phyloP scores from a whole-genome alignment of 92 coral and sea anemone species.

The Parazoanthus swiftii region DNA sequence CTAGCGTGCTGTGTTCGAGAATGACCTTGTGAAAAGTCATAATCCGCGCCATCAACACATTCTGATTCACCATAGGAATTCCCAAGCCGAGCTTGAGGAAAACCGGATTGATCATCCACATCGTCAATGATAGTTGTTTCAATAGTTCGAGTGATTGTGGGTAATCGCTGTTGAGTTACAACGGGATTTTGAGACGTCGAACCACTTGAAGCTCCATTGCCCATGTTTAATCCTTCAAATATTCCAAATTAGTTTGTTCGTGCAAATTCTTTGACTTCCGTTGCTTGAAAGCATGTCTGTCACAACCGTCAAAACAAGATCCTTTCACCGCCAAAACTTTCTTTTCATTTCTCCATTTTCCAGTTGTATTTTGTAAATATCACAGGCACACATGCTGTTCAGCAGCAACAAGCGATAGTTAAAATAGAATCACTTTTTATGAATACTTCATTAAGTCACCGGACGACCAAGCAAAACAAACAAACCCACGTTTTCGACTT shows the following conservation, averaged over 20 bases:
- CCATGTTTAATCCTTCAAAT: conserved; percentile 30
- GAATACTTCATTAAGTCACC: neutral
- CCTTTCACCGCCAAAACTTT: conserved; percentile 7
- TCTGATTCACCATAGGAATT: conserved; percentile 3
- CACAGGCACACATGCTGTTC: neutral
- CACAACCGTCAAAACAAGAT: neutral
- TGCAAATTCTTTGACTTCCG: conserved; percentile 36
- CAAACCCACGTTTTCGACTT: neutral
- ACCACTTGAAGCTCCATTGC: conserved; percentile 28
- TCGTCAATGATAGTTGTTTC: conserved; percentile 25
- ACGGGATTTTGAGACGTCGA: neutral
- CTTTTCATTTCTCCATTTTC: neutral
- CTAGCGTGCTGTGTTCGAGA: conserved; percentile 1
- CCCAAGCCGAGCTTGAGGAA: neutral
- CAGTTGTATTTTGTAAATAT: neutral
- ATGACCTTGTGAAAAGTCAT: neutral
- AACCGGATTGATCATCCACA: neutral
- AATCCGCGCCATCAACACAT: neutral
- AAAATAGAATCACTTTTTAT: neutral
- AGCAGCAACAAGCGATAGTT: neutral
- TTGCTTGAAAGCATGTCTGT: conserved; percentile 30
- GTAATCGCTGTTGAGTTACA: neutral
- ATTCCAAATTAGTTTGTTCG: neutral
- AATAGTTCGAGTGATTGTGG: conserved; percentile 26
- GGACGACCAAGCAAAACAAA: conserved; percentile 3